These are phyloP conservation scores for Atta cephalotes DNA, from an alignment of 1,140 invertebrate species.

Conservation along the genomic window DNA sequence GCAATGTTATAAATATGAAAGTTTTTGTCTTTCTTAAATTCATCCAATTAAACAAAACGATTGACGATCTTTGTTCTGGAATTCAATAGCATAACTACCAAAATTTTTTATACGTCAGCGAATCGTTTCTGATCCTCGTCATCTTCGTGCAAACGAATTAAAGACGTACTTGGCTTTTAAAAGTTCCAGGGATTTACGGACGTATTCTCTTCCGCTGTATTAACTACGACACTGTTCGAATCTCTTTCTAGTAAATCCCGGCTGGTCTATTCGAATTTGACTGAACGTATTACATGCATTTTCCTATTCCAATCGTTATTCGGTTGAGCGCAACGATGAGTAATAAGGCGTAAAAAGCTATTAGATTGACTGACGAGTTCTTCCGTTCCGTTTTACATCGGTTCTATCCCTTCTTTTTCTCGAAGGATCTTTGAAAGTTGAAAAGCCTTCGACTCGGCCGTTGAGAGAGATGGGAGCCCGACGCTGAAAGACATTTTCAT, in stretches of 20 bases:
- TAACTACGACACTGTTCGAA: constrained; percentile 12
- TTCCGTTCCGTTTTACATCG: constrained; percentile 19
- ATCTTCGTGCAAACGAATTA: constrained; percentile 14
- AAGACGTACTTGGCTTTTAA: constrained; percentile 23
- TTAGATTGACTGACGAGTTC: constrained; percentile 70
- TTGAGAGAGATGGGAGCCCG: constrained; percentile 54
- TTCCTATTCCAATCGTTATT: constrained; percentile 51
- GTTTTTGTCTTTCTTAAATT: not conserved
- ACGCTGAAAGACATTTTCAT: constrained; percentile 66
- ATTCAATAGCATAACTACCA: not conserved
- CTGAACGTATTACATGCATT: constrained; percentile 54
- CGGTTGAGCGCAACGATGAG: constrained; percentile 68
- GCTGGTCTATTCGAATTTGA: constrained; percentile 1
- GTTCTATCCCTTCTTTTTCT: constrained; percentile 52
- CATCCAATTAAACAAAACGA: constrained; percentile 3
- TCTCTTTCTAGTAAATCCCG: not conserved
- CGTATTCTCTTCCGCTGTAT: constrained; percentile 25
- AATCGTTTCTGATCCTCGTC: not conserved
- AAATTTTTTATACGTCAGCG: constrained; percentile 24
- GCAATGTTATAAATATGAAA: not conserved
- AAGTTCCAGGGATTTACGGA: constrained; percentile 41
- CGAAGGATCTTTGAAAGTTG: constrained; percentile 62
- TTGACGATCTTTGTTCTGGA: not conserved
- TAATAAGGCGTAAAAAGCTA: constrained; percentile 77
- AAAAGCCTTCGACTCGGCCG: constrained; percentile 59